These are phyloP conservation scores for Lethrus apterus DNA, from an alignment of 1,140 invertebrate genomes.

Conservation along the genomic window DNA sequence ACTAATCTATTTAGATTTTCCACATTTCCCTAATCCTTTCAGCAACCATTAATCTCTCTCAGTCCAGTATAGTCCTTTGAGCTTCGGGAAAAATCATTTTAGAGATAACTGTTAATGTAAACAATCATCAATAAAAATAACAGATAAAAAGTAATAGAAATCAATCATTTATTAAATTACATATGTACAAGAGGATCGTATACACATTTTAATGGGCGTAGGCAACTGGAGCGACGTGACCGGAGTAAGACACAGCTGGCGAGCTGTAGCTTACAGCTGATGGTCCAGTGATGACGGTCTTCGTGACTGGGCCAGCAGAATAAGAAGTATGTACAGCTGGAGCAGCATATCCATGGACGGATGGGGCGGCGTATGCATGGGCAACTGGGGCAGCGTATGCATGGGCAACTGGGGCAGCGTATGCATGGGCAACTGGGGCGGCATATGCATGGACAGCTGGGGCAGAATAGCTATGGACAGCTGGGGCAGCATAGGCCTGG, in stretches of 20 bases:
- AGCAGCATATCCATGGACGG: slow-evolving; percentile 13
- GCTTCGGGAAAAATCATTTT: too few species aligned
- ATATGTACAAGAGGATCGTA: too few species aligned
- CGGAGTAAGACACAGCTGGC: neutral
- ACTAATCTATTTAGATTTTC: too few species aligned
- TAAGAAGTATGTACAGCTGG: slow-evolving; percentile 1
- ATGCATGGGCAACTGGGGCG: too few species aligned
- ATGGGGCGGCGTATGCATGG: slow-evolving; percentile 12
- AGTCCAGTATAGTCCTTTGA: too few species aligned
- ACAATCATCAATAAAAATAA: too few species aligned
- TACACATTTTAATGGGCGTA: too few species aligned
- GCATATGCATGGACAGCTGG: neutral
- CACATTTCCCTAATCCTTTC: too few species aligned
- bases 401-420: neutral
- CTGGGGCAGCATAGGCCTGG: neutral
- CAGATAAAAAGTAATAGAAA: too few species aligned
- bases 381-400: neutral
- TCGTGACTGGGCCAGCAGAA: slow-evolving; percentile 3
- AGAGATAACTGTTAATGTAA: too few species aligned
- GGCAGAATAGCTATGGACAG: neutral
- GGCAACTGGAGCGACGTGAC: neutral
- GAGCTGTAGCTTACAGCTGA: neutral
- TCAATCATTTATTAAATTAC: too few species aligned
- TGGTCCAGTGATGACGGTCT: slow-evolving; percentile 4
- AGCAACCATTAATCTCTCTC: too few species aligned